A percentile compares a stretch with the other conserved stretches of the same genome.
Evolutionary conservation across 2,888 invertebrate genomes (phyloP).

Genomic region (Nemurella pictetii): DNA sequence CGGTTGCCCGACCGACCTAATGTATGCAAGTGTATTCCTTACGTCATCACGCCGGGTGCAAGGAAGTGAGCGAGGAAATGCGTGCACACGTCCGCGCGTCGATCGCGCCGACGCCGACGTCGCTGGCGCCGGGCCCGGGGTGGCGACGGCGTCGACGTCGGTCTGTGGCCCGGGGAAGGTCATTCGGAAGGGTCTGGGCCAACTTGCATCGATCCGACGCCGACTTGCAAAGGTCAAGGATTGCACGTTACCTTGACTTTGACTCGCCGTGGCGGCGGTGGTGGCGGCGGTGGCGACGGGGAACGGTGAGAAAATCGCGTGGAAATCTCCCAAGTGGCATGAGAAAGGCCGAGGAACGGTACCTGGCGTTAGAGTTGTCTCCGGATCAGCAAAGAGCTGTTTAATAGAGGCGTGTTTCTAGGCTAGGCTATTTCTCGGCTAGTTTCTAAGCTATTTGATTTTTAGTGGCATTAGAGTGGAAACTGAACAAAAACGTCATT

Average conservation of each 20-base stretch:
- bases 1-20: too few relatives aligned
- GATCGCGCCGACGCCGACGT: not conserved
- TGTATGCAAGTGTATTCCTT: not conserved
- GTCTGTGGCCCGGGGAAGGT: not conserved
- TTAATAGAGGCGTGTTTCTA: not conserved
- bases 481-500: not conserved
- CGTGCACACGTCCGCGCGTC: not conserved
- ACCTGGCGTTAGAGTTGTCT: too few relatives aligned
- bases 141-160: not conserved
- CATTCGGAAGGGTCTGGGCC: slow-evolving; percentile 1
- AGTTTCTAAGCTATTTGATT: not conserved
- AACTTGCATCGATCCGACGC: not conserved
- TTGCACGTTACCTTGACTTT: slow-evolving; percentile 2
- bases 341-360: not conserved
- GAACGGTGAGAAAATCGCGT: not conserved
- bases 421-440: too few relatives aligned
- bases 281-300: not conserved
- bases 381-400: too few relatives aligned
- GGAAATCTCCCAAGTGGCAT: not conserved
- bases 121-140: not conserved
- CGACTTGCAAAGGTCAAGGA: not conserved
- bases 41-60: not conserved
- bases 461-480: not conserved
- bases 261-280: not conserved
- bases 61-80: not conserved